A percentile compares a stretch with the other conserved stretches of the same genome.
phyloP scores from a whole-genome alignment of 1,140 invertebrate genomes.

The Portunus trituberculatus region DNA sequence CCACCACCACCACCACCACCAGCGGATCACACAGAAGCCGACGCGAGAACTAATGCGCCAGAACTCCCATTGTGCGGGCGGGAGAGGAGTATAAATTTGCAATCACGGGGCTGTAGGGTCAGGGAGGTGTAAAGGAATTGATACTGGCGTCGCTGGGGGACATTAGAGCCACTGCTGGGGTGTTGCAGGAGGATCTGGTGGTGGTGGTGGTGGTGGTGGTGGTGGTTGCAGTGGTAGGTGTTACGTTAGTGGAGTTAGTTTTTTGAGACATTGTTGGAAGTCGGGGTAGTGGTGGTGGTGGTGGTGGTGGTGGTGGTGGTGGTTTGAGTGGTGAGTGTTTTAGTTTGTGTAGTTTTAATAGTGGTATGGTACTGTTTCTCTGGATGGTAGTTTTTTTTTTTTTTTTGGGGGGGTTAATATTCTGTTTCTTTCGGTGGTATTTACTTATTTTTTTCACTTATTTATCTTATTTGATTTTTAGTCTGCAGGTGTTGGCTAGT shows the following conservation, averaged over 20 bases:
- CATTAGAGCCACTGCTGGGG: background rate
- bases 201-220: background rate
- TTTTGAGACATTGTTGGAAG: no score
- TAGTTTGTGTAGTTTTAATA: background rate
- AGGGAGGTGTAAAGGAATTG: background rate
- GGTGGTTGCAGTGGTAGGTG: background rate
- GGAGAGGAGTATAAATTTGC: slow-evolving; percentile 6
- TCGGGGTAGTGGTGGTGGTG: background rate
- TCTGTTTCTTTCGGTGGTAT: background rate
- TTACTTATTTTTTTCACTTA: no score
- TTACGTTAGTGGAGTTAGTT: no score
- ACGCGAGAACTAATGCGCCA: background rate
- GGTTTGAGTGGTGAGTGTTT: background rate
- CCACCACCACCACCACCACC: background rate
- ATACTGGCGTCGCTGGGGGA: background rate
- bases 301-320: slow-evolving; percentile 15
- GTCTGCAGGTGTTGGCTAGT: no score
- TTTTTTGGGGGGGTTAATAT: no score
- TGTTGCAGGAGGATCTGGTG: background rate
- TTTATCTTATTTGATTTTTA: no score
- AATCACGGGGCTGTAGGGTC: background rate
- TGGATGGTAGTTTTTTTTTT: background rate
- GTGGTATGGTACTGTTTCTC: background rate
- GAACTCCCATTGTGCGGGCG: background rate
- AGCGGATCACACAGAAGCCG: background rate